These are phyloP conservation scores for Leptopilina drosophilae DNA, from an alignment of 2,888 invertebrate species.

Conservation along the genomic window DNA sequence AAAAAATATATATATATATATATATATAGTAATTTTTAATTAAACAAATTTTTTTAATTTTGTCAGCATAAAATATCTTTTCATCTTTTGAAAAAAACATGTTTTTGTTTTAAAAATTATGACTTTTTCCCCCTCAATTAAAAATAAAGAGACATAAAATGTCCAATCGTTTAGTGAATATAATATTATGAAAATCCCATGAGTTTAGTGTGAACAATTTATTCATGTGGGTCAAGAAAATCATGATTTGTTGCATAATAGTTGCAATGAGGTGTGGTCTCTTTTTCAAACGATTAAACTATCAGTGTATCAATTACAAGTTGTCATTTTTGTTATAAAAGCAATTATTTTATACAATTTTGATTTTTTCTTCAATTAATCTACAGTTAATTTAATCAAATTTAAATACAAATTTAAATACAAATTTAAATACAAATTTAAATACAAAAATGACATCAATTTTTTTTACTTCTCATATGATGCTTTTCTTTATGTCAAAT, in stretches of 20 bases:
- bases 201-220: constrained; percentile 12
- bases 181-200: constrained; percentile 4
- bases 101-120: too few relatives aligned
- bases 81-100: too few relatives aligned
- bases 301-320: background rate
- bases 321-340: background rate
- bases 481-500: too few relatives aligned
- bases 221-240: constrained; percentile 20
- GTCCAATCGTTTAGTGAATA: background rate
- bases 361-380: background rate
- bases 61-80: too few relatives aligned
- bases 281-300: constrained; percentile 7
- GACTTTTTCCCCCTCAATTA: background rate
- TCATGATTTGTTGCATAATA: constrained; percentile 20
- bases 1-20: too few relatives aligned
- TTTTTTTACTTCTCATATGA: too few relatives aligned
- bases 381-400: too few relatives aligned
- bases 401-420: too few relatives aligned
- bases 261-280: constrained; percentile 20
- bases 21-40: too few relatives aligned
- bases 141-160: background rate
- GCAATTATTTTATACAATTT: background rate
- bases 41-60: too few relatives aligned
- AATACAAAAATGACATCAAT: too few relatives aligned
- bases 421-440: too few relatives aligned